Evolutionary conservation across 2,113 vertebrate genomes (phyloP), one percentile per base, ranked within the genome.

Genomic region (Orthochromis indermauri): DNA sequence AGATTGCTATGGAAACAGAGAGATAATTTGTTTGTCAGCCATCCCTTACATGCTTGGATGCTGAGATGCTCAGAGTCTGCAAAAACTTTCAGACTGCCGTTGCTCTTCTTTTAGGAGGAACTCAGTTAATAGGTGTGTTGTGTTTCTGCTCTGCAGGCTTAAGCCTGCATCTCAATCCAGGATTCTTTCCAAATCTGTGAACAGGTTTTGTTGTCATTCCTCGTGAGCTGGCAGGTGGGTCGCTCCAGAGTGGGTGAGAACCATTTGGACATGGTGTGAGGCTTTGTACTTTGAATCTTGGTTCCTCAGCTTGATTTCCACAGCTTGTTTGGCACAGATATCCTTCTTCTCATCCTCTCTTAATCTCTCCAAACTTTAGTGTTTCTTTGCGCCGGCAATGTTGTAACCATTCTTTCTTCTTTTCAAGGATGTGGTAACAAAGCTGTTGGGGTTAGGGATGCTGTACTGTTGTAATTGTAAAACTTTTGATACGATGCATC

Each of bases 1-100:
- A 91, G 89, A 95, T 95, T 49, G 83, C 93, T 94, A 95, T 95
- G 93, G 91, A 95, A 95, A 95, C 94, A 87, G 85, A 80, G 81
- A 83, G 81, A 93, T 93, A 83, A 91, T 94, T 92, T 92, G 92
- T 95, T 91, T 91, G 94, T 94, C 92, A 94, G 92, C 85, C 86
- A 28, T 90, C 87, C 81, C 84, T 93, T 88, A 93, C 84, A 91
- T 88, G 86, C 86, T 92, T 90, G 79, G 86, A 89, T 91, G 86
- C 89, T 86, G 73, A 83, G 82, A 92, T 59, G 88, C 79, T 91
- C 79, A 86, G 80, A 89, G 80, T 90, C 90, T 81, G 49, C 80
- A 81, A 86, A 91, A 93, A 91, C 84, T 90, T 94, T 91, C 80
- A 61, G 68, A 84, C 83, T 55, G 76, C 84, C 53, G 26, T 76